Evolutionary conservation across 2,113 vertebrate genomes (phyloP).

Genomic region (Neomonachus schauinslandi): DNA sequence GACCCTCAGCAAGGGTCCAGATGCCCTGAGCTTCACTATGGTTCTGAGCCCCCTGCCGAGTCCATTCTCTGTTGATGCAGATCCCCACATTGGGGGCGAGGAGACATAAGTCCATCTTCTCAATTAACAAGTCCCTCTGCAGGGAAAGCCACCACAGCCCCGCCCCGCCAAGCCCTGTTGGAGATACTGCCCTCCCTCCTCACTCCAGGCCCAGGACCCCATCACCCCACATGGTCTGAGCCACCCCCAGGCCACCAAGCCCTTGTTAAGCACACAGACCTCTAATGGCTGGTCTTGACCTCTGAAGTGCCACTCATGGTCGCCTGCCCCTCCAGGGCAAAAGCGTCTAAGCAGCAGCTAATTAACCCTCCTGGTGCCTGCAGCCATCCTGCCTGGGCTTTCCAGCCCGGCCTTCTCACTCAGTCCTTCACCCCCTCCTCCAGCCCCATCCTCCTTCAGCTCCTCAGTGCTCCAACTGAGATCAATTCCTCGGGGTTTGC

Average conservation of each 20-base stretch:
- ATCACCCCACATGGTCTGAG: not conserved
- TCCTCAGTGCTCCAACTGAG: conserved; percentile 70
- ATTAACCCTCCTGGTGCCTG: not conserved
- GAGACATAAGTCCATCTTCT: not conserved
- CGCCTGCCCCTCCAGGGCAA: not conserved
- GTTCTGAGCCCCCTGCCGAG: not conserved
- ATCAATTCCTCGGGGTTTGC: conserved; percentile 83
- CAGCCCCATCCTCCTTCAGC: conserved; percentile 68
- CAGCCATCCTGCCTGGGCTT: not conserved
- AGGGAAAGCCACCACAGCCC: not conserved
- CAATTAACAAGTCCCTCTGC: not conserved
- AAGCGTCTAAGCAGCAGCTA: not conserved
- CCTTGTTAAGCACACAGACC: not conserved
- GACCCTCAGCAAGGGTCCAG: not conserved
- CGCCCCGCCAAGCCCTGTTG: not conserved
- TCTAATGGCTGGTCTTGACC: not conserved
- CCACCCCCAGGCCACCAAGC: not conserved
- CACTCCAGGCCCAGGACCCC: not conserved
- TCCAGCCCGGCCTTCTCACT: not conserved
- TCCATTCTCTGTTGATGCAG: not conserved
- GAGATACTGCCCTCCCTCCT: not conserved
- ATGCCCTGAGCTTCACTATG: fast-evolving
- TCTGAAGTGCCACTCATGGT: not conserved
- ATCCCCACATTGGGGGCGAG: not conserved
- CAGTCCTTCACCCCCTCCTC: conserved; percentile 19